phyloP scores from a whole-genome alignment of 2,113 vertebrate species.

The Carassius carassius region DNA sequence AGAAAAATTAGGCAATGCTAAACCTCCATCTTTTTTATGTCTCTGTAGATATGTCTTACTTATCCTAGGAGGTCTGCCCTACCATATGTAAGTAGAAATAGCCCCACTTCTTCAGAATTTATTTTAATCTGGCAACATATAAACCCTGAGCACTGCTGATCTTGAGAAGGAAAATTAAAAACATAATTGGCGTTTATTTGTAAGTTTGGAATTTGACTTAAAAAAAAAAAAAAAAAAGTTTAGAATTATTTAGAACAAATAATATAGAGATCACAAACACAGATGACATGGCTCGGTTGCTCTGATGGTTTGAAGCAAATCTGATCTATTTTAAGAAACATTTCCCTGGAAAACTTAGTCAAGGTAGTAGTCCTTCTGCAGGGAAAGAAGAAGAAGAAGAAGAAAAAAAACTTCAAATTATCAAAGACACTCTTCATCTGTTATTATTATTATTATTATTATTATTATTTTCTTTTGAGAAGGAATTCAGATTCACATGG shows the following conservation, averaged over 20 bases:
- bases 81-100: too few relatives aligned
- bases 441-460: background rate
- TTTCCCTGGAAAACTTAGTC: background rate
- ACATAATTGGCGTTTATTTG: too few relatives aligned
- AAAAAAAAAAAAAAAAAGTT: too few relatives aligned
- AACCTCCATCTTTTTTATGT: too few relatives aligned
- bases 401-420: conserved; percentile 29
- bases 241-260: background rate
- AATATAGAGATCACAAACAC: too few relatives aligned
- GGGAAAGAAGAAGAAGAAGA: background rate
- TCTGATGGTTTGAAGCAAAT: conserved; percentile 51
- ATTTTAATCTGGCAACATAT: background rate
- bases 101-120: background rate
- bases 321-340: conserved; percentile 53
- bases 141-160: too few relatives aligned
- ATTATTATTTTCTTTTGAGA: background rate
- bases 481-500: background rate
- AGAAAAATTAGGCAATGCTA: too few relatives aligned
- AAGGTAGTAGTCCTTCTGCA: conserved; percentile 38
- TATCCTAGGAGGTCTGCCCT: too few relatives aligned
- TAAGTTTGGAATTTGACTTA: too few relatives aligned
- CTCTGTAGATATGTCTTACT: too few relatives aligned
- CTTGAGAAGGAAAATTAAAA: too few relatives aligned
- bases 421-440: background rate
- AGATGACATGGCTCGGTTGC: background rate